Percentiles rank a stretch among this genome's conserved stretches.
Conservation (phyloP, 2,797 vertebrate species). For the Erpetoichthys calabaricus region DNA sequence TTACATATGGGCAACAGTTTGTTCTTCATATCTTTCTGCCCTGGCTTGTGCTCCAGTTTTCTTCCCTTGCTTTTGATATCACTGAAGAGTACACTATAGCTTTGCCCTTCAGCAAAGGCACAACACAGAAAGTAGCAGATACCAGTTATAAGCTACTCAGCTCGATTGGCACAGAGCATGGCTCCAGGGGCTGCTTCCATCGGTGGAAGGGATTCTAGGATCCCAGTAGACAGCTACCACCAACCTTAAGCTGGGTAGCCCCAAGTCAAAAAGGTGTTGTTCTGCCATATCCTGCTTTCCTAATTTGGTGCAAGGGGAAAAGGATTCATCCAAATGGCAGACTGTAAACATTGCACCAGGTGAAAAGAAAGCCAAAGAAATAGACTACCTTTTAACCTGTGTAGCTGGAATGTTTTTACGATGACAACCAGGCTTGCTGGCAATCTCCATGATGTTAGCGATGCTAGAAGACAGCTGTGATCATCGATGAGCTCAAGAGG, state of each 20-base stretch:
- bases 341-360: conserved; percentile 4
- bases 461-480: conserved; percentile 2
- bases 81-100: conserved; percentile 11
- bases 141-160: conserved; percentile 7
- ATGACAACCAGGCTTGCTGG: neutral
- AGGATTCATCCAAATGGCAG: neutral
- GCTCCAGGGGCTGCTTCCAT: conserved; percentile 4
- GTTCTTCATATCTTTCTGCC: conserved; percentile 2
- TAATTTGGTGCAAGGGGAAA: conserved; percentile 5
- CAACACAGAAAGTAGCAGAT: conserved; percentile 6
- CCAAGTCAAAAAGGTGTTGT: neutral
- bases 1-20: conserved; percentile 9
- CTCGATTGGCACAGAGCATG: conserved; percentile 7
- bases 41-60: no score
- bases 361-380: neutral
- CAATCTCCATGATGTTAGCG: neutral
- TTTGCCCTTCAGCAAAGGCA: neutral
- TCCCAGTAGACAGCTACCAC: no score
- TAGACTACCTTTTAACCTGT: no score
- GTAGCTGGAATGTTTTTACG: neutral
- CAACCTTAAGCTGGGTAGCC: no score
- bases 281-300: neutral
- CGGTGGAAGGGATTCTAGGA: conserved; percentile 7
- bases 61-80: conserved; percentile 4
- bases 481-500: neutral